Base-by-base conservation (phyloP, 2,888 invertebrate species). In the Cryptocephalus primarius region DNA sequence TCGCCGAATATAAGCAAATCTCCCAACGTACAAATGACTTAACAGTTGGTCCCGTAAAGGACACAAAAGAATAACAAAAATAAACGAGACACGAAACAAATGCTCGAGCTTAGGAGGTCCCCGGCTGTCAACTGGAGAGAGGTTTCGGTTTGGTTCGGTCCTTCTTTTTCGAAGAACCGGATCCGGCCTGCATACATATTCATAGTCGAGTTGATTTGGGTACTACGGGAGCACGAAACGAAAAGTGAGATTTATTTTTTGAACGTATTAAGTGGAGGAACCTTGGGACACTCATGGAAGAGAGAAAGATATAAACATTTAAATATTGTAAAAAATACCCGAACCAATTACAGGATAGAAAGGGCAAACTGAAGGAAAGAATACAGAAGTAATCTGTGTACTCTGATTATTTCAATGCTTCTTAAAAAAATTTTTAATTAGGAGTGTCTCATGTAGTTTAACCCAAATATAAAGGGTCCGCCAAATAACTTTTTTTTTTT, bases 51-150 rank as follows among this genome's bases (percentile, higher is more conserved):
- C 34, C 22, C 32, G 22, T 41, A 32, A 36, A 41, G 39, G 39
- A 46, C 12, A 31, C 40, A 10, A 40, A 41, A 44, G 42, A 45
- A 41, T 42, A 47, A 43, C 47, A 46, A 43, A 51, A 53, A 43
- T 49, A 53, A 48, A 51, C 48, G 48, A 50, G 45, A 48, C 48
- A 53, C 50, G 8, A 49, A 52, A 54, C 50, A 55, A 57, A 58
- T 52, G 56, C 48, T 48, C 33, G 44, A 49, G 49, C 51, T 52
- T 49, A 55, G 56, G 55, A 55, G 57, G 57, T 58, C 58, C 49
- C 45, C 46, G 43, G 48, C 54, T 53, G 57, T 56, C 58, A 58
- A 57, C 54, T 52, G 54, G 59, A 56, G 59, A 42, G 42, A 39
- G 10, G 40, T 4, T 12, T 22, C 31, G 9, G 22, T 40, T 40